Conservation (phyloP, 2,797 vertebrate genomes). For the Acanthiza pusilla region DNA sequence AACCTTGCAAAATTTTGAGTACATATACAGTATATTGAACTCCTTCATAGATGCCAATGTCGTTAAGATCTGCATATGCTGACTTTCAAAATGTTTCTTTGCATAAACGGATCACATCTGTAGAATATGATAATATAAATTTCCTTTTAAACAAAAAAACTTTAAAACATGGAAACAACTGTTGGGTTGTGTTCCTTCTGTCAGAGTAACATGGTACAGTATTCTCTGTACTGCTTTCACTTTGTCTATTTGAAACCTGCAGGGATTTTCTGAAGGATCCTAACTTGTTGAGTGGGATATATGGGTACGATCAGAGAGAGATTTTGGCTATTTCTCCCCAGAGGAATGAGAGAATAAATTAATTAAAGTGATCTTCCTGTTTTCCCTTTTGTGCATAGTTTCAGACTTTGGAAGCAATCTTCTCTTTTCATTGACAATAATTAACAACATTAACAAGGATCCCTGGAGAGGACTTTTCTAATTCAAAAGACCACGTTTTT, state of each 20-base stretch:
- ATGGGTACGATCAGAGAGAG: neutral
- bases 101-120: neutral
- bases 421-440: neutral
- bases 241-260: neutral
- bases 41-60: neutral
- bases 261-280: neutral
- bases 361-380: neutral
- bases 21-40: neutral
- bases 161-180: neutral
- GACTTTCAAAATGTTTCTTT: neutral
- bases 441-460: neutral
- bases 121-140: neutral
- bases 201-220: neutral
- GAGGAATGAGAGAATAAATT: neutral
- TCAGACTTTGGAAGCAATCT: neutral
- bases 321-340: neutral
- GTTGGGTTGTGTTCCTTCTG: neutral
- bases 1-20: neutral
- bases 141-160: neutral
- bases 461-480: neutral
- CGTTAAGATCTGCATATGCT: neutral
- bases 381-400: neutral
- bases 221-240: neutral
- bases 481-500: neutral
- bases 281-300: neutral